Conservation (phyloP, 35 echinoderm and acorn worm genomes). For the Heliocidaris erythrogramma region DNA sequence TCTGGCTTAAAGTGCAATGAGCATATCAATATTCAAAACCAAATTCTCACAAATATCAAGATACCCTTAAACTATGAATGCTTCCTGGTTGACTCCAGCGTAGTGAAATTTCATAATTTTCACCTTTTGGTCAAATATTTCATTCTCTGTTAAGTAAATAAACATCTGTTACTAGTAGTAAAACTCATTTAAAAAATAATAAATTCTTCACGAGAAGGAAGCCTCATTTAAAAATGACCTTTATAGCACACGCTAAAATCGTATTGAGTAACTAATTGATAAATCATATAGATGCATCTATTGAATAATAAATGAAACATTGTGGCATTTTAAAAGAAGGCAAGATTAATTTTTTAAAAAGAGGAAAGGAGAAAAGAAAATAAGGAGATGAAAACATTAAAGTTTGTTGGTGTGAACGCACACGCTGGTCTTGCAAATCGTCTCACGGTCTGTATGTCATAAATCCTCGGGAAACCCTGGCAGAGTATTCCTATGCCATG, state of each 20-base stretch:
- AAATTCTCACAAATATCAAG: not conserved
- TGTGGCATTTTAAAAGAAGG: too few species aligned
- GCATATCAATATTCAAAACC: not conserved
- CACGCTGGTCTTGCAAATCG: not conserved
- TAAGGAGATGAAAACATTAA: not conserved
- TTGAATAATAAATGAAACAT: too few species aligned
- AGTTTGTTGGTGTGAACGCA: not conserved
- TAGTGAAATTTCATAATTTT: not conserved
- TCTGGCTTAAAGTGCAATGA: not conserved
- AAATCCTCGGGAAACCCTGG: slow-evolving; percentile 48
- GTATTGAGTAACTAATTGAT: too few species aligned
- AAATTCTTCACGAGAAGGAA: too few species aligned
- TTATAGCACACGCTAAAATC: too few species aligned
- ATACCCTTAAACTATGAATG: not conserved
- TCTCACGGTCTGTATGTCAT: slow-evolving; percentile 31
- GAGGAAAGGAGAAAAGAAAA: not conserved
- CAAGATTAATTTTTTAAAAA: too few species aligned
- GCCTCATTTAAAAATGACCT: too few species aligned
- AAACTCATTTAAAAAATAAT: too few species aligned
- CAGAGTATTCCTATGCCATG: slow-evolving; percentile 36
- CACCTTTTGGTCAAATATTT: not conserved
- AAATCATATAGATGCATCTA: too few species aligned
- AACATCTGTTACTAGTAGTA: not conserved
- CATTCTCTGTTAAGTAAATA: not conserved
- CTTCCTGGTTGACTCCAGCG: not conserved